Evolutionary conservation across 2,113 vertebrate genomes (phyloP).

Genomic region (Chelonoidis abingdonii): DNA sequence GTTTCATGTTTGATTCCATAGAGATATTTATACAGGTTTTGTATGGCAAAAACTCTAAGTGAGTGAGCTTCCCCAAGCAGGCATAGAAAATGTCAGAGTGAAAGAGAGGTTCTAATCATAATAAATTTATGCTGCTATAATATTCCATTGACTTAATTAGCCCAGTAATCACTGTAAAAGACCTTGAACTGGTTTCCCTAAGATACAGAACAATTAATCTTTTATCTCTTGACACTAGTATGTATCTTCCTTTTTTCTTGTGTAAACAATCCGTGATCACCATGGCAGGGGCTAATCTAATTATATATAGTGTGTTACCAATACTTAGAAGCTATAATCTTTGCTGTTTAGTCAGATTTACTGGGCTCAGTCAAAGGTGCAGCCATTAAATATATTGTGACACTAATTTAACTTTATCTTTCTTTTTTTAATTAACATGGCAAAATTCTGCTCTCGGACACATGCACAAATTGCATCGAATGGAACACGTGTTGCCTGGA

Average conservation of each 20-base stretch:
- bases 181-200: not conserved
- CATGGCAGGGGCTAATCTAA: not conserved
- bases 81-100: not conserved
- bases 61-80: not conserved
- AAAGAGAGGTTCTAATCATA: not conserved
- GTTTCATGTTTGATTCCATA: not conserved
- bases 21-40: fast-evolving
- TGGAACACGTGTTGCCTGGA: not conserved
- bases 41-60: not conserved
- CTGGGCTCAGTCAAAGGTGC: too few species aligned
- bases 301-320: not conserved
- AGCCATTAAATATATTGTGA: not conserved
- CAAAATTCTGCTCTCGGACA: not conserved
- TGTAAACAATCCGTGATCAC: fast-evolving
- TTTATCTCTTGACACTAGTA: not conserved
- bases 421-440: not conserved
- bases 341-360: not conserved
- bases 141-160: not conserved
- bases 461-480: not conserved
- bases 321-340: not conserved
- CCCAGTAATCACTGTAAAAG: not conserved
- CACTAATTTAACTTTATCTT: not conserved
- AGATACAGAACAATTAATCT: not conserved
- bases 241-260: not conserved
- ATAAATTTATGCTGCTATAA: fast-evolving